Evolutionary conservation across 2,113 vertebrate genomes (phyloP).

Genomic region (Sinosuthora webbiana): DNA sequence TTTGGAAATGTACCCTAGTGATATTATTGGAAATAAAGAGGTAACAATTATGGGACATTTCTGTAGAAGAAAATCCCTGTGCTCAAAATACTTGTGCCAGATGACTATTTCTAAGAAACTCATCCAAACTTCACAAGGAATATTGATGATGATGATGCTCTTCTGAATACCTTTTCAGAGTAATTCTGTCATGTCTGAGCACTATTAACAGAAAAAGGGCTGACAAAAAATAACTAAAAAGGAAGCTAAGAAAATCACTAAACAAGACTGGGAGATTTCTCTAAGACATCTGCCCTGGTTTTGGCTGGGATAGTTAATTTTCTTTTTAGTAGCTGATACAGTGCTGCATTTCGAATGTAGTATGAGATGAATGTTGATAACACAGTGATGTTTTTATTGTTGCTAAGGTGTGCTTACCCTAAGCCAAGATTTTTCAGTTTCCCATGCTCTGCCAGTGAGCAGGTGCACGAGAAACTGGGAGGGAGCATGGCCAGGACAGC

Average conservation of each 20-base stretch:
- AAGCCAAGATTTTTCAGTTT: neutral
- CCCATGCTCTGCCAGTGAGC: neutral
- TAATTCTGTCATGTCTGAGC: neutral
- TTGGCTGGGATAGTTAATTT: neutral
- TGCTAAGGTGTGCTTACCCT: neutral
- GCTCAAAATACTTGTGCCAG: neutral
- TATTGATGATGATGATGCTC: neutral
- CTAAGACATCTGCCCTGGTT: neutral
- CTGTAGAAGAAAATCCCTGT: neutral
- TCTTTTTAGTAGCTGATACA: neutral
- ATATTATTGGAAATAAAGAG: neutral
- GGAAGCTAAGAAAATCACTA: neutral
- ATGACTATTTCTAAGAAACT: neutral
- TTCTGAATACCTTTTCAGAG: neutral
- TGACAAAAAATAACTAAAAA: neutral
- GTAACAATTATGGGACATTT: neutral
- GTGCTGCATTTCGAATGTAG: neutral
- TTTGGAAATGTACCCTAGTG: neutral
- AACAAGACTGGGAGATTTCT: neutral
- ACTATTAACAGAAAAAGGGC: neutral
- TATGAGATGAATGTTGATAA: neutral
- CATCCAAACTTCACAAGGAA: neutral
- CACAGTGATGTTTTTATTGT: neutral
- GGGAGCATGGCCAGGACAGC: neutral
- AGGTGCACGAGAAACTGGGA: neutral